Percentiles rank a stretch among this genome's conserved stretches.
These are phyloP conservation scores for Urocynchramus pylzowi DNA, from an alignment of 2,113 vertebrate species.

Conservation along the genomic window DNA sequence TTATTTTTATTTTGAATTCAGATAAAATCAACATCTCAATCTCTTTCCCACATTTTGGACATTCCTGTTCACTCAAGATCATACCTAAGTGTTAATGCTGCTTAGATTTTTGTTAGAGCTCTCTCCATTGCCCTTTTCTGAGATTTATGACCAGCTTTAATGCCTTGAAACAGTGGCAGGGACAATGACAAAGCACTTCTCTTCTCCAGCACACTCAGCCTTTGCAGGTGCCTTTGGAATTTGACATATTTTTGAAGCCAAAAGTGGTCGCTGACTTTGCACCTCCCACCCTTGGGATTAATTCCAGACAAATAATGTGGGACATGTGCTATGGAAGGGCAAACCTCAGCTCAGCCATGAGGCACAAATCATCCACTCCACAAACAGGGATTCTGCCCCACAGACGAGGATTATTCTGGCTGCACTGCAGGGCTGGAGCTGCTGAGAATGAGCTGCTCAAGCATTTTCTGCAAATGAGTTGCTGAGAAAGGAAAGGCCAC, in stretches of 20 bases:
- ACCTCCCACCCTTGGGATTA: background rate
- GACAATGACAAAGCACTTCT: background rate
- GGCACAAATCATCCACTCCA: background rate
- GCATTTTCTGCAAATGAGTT: background rate
- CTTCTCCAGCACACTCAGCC: background rate
- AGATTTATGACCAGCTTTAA: background rate
- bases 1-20: background rate
- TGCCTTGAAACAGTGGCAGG: background rate
- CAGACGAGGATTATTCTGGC: rapidly evolving
- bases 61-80: background rate
- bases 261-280: background rate
- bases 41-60: background rate
- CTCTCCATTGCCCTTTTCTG: background rate
- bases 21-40: background rate
- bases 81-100: background rate
- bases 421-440: background rate
- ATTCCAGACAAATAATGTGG: background rate
- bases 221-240: background rate
- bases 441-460: background rate
- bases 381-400: background rate
- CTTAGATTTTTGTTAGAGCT: background rate
- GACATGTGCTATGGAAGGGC: background rate
- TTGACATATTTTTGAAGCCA: background rate
- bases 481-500: background rate
- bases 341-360: background rate